Evolutionary conservation across 2,113 vertebrate species (phyloP).

Genomic region (Oceanodroma tethys): DNA sequence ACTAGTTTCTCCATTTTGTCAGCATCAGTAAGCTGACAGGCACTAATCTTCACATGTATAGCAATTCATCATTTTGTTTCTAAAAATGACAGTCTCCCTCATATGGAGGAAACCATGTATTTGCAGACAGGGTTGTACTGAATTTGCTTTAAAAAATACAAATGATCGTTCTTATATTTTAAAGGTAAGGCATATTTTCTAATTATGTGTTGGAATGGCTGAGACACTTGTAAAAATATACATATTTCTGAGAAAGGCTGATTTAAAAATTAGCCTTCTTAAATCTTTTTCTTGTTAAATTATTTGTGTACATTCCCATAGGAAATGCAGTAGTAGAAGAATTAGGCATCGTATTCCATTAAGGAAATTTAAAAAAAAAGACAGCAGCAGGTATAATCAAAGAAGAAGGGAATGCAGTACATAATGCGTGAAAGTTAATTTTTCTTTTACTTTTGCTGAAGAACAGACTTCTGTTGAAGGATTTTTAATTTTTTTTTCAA

Average conservation of each 20-base stretch:
- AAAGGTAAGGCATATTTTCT: not conserved
- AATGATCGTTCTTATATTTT: not conserved
- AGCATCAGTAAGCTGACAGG: conserved; percentile 25
- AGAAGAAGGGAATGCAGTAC: not conserved
- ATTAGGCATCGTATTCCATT: not conserved
- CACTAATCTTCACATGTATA: not conserved
- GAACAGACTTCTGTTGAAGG: not conserved
- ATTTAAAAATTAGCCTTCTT: not conserved
- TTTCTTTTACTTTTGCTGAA: not conserved
- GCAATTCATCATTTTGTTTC: not conserved
- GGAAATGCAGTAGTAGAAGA: not conserved
- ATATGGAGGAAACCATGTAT: not conserved
- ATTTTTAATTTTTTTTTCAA: not conserved
- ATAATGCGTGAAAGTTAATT: not conserved
- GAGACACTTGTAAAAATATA: not conserved
- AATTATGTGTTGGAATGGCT: not conserved
- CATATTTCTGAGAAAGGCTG: not conserved
- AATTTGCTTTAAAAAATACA: not conserved
- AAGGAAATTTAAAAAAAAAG: not conserved
- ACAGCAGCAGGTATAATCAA: not conserved
- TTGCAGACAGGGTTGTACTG: not conserved
- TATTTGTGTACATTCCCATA: not conserved
- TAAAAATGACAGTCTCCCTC: not conserved
- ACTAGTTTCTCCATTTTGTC: conserved; percentile 78
- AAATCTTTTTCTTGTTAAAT: not conserved